These are phyloP conservation scores for Choristoneura rosaceana DNA, from an alignment of 2,888 invertebrate species.

Conservation along the genomic window DNA sequence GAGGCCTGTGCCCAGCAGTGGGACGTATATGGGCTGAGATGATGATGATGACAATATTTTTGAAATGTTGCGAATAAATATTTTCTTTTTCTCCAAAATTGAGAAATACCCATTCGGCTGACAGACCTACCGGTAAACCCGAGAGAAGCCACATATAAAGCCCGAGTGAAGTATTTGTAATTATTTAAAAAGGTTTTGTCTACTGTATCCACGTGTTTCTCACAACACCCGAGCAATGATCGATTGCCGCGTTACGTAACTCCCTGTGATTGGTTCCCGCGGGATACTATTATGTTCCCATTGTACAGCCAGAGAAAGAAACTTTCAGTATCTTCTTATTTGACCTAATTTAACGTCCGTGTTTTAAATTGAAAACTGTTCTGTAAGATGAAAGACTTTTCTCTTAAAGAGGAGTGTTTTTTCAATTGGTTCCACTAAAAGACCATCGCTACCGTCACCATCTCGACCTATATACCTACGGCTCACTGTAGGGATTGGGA, in stretches of 20 bases:
- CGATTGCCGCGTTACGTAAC: constrained; percentile 34
- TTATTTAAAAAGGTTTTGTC: background rate
- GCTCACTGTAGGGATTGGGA: no score
- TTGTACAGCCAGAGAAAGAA: constrained; percentile 22
- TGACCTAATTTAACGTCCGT: constrained; percentile 2
- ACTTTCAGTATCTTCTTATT: constrained; percentile 1
- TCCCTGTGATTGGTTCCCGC: constrained; percentile 35
- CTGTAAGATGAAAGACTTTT: background rate
- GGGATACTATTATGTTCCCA: constrained; percentile 28
- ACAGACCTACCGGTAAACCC: no score
- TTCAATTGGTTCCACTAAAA: no score
- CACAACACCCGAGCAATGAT: constrained; percentile 19
- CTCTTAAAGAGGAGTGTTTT: background rate
- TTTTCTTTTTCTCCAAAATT: no score
- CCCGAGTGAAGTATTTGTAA: background rate
- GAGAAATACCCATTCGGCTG: no score
- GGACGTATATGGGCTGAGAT: no score
- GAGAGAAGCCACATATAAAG: no score
- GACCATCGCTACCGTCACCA: no score
- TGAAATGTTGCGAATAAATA: no score
- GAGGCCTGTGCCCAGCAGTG: no score
- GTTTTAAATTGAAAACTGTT: background rate
- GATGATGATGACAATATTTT: no score
- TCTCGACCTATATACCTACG: no score
- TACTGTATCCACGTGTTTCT: background rate